phyloP scores from a whole-genome alignment of 2,888 invertebrate species.

The Mythimna ferrago region DNA sequence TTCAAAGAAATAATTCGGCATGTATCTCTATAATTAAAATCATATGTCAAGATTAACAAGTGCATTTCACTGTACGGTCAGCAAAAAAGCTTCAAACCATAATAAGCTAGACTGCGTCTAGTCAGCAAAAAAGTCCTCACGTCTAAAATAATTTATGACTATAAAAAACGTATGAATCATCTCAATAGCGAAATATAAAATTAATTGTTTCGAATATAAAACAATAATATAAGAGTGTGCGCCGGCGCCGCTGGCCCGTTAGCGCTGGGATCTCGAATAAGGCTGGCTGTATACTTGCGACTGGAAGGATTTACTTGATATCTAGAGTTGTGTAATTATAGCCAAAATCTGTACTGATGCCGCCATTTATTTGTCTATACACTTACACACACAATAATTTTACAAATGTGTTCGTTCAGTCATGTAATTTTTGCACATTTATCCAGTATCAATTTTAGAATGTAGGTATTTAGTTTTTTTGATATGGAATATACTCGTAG shows the following conservation, averaged over 20 bases:
- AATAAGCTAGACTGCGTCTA: conserved; percentile 24
- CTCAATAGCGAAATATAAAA: conserved; percentile 70
- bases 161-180: conserved; percentile 63
- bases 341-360: too few species aligned
- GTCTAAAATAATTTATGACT: conserved; percentile 45
- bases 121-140: conserved; percentile 34
- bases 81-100: conserved; percentile 28
- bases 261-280: conserved; percentile 60
- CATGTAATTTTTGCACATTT: too few species aligned
- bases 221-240: conserved; percentile 76
- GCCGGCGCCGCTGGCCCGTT: conserved; percentile 77
- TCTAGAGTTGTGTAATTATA: too few species aligned
- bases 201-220: conserved; percentile 79
- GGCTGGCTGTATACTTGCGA: conserved; percentile 52
- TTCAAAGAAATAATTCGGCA: conserved; percentile 9
- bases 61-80: conserved; percentile 26
- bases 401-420: too few species aligned
- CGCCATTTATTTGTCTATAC: too few species aligned
- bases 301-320: neutral
- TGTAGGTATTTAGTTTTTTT: too few species aligned
- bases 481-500: too few species aligned
- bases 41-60: conserved; percentile 23
- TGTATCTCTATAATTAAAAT: conserved; percentile 33
- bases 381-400: too few species aligned
- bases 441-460: too few species aligned